Evolutionary conservation across 2,113 vertebrate species (phyloP).

Genomic region (Pomatostomus ruficeps): DNA sequence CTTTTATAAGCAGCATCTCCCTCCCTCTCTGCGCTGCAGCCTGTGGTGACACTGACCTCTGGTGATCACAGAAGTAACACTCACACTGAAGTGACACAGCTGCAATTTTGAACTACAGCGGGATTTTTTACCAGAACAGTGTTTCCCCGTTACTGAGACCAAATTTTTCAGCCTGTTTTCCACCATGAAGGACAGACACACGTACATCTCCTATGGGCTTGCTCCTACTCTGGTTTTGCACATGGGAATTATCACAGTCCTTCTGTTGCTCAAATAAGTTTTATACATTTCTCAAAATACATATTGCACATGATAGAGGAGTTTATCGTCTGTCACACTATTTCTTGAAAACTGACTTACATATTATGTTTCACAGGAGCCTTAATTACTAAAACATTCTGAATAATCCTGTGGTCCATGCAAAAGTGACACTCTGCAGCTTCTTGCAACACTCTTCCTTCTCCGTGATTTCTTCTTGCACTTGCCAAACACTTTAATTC

Average conservation of each 20-base stretch:
- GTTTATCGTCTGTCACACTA: background rate
- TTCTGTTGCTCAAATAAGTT: background rate
- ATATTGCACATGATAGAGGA: background rate
- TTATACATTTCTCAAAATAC: background rate
- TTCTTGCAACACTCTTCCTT: background rate
- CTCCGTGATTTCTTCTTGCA: background rate
- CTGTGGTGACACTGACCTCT: constrained; percentile 66
- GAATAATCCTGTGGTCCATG: background rate
- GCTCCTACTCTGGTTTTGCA: background rate
- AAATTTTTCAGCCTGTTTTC: background rate
- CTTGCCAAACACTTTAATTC: background rate
- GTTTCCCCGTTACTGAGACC: background rate
- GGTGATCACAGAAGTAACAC: constrained; percentile 40
- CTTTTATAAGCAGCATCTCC: background rate
- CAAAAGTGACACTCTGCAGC: background rate
- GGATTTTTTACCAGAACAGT: background rate
- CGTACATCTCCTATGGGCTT: background rate
- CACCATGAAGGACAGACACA: background rate
- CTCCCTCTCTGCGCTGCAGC: background rate
- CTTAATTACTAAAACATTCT: background rate
- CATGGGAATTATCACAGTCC: background rate
- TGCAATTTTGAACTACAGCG: background rate
- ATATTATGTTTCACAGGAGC: background rate
- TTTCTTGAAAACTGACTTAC: background rate
- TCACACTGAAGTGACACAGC: background rate